phyloP scores from a whole-genome alignment of 2,797 vertebrate species.

The Hirundo rustica region DNA sequence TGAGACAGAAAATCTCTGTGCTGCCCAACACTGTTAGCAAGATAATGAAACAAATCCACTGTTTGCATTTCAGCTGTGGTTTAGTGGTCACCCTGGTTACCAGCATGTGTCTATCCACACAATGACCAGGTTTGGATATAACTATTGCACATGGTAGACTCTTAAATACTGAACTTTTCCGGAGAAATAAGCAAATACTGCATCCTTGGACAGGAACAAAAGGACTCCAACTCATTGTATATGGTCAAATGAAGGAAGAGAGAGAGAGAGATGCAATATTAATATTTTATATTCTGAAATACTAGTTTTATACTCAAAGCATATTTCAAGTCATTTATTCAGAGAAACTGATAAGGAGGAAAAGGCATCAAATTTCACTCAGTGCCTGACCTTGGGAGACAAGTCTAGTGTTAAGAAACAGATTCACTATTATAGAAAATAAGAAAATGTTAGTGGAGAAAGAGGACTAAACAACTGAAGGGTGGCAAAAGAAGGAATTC shows the following conservation, averaged over 20 bases:
- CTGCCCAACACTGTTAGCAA: neutral
- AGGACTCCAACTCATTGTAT: neutral
- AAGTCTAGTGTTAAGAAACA: neutral
- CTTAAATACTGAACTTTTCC: neutral
- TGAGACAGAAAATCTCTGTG: neutral
- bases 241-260: neutral
- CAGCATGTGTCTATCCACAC: neutral
- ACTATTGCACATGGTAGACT: neutral
- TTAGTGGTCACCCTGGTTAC: neutral
- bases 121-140: no score
- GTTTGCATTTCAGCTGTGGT: neutral
- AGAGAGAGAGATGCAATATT: neutral
- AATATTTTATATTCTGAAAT: neutral
- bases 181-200: neutral
- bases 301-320: neutral
- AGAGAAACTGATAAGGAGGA: neutral
- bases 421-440: neutral
- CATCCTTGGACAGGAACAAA: neutral
- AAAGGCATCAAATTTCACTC: neutral
- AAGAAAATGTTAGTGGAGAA: neutral
- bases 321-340: neutral
- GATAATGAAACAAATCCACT: neutral
- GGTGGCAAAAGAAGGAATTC: neutral
- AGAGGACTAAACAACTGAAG: neutral
- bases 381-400: neutral